These are phyloP conservation scores for Phlogophora meticulosa DNA, from an alignment of 2,888 invertebrate genomes.

Conservation along the genomic window DNA sequence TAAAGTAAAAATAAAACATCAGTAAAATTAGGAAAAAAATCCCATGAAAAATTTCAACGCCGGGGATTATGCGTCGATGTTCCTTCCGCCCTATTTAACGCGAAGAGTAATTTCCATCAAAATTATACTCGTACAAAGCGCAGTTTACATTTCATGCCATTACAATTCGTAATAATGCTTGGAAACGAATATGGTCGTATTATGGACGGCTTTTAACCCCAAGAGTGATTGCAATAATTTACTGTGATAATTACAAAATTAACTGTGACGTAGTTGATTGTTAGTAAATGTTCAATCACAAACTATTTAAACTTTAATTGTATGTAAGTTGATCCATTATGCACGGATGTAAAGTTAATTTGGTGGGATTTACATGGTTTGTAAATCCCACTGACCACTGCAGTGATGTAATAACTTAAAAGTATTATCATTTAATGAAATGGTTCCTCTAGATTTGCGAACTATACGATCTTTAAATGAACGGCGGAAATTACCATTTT, in stretches of 20 bases:
- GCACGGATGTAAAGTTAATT: not conserved
- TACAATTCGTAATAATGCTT: conserved; percentile 31
- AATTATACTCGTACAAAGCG: conserved; percentile 7
- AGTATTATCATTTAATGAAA: no score
- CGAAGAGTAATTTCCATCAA: not conserved
- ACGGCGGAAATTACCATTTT: not conserved
- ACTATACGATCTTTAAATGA: not conserved
- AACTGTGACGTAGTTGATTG: not conserved
- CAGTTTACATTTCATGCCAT: conserved; percentile 4
- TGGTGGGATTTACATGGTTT: not conserved
- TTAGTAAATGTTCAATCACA: not conserved
- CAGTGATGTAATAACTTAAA: no score
- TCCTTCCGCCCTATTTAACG: no score
- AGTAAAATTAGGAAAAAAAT: no score
- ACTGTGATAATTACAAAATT: conserved; percentile 19
- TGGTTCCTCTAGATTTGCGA: not conserved
- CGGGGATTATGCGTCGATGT: no score
- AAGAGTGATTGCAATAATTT: conserved; percentile 34
- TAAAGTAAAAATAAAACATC: no score
- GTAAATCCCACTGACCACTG: no score
- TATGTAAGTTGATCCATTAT: not conserved
- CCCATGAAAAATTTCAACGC: no score
- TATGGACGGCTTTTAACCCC: conserved; percentile 12
- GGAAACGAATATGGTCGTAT: not conserved
- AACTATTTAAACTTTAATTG: not conserved